Evolutionary conservation across 2,113 vertebrate genomes (phyloP).

Genomic region (Rattus rattus): DNA sequence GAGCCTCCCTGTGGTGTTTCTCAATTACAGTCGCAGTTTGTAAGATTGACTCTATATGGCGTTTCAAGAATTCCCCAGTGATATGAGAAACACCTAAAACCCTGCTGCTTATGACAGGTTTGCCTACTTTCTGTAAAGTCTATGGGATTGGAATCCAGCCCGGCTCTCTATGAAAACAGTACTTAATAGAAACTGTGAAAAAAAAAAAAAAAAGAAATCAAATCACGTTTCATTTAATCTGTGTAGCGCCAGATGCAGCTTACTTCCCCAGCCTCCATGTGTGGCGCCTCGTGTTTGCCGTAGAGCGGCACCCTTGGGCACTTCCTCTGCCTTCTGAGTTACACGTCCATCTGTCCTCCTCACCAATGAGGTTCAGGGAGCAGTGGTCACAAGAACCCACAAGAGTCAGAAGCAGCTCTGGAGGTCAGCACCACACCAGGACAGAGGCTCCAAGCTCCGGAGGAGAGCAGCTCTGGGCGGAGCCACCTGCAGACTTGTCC

Average conservation of each 20-base stretch:
- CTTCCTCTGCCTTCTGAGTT: neutral
- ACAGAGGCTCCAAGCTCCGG: rapidly evolving
- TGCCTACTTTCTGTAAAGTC: neutral
- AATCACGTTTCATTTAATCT: rapidly evolving
- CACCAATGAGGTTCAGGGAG: neutral
- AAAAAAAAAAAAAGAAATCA: neutral
- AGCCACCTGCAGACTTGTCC: neutral
- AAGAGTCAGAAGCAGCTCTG: neutral
- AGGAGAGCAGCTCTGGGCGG: rapidly evolving
- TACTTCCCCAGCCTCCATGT: rapidly evolving
- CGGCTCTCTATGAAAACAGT: neutral
- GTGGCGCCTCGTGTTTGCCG: rapidly evolving
- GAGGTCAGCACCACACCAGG: neutral
- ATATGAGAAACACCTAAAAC: neutral
- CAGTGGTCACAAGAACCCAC: too few relatives aligned
- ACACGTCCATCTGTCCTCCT: rapidly evolving
- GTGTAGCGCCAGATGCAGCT: too few relatives aligned
- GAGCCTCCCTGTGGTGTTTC: neutral
- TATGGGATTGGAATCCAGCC: neutral
- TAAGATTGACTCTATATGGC: neutral
- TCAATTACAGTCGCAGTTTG: neutral
- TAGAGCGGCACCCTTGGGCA: neutral
- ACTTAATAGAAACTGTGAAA: neutral
- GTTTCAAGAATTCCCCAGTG: neutral
- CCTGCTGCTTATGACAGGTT: neutral